Conservation (phyloP, 2,888 invertebrate species). For the Melipona beecheii region DNA sequence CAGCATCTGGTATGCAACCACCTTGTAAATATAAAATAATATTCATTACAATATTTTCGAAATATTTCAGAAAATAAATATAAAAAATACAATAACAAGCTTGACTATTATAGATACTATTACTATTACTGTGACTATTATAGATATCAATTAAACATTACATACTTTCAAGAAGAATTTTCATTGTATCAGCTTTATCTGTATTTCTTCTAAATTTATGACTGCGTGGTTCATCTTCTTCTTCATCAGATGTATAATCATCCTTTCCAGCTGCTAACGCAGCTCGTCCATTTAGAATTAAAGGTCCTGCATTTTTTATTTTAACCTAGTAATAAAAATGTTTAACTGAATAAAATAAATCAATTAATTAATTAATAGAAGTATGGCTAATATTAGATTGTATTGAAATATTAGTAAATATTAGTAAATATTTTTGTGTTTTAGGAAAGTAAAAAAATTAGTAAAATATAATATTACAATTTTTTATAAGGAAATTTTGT, state of each 20-base stretch:
- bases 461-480: neutral
- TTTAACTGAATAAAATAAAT: constrained; percentile 5
- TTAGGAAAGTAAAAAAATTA: constrained; percentile 20
- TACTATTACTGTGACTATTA: neutral
- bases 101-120: neutral
- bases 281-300: constrained; percentile 92
- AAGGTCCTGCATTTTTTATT: constrained; percentile 86
- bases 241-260: constrained; percentile 88
- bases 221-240: constrained; percentile 84
- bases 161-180: constrained; percentile 91
- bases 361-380: constrained; percentile 28
- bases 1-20: constrained; percentile 98
- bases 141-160: constrained; percentile 34
- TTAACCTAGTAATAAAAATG: constrained; percentile 84
- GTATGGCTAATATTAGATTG: constrained; percentile 10
- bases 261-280: constrained; percentile 92
- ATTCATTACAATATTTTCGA: neutral
- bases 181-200: constrained; percentile 88
- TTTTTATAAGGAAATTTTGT: constrained; percentile 5
- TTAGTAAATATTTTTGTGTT: neutral
- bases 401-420: constrained; percentile 32
- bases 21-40: constrained; percentile 77
- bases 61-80: constrained; percentile 6
- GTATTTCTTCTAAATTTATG: constrained; percentile 85
- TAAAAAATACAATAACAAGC: constrained; percentile 5